These are phyloP conservation scores for Acanthornis magna DNA, from an alignment of 2,797 vertebrate species.

Conservation along the genomic window DNA sequence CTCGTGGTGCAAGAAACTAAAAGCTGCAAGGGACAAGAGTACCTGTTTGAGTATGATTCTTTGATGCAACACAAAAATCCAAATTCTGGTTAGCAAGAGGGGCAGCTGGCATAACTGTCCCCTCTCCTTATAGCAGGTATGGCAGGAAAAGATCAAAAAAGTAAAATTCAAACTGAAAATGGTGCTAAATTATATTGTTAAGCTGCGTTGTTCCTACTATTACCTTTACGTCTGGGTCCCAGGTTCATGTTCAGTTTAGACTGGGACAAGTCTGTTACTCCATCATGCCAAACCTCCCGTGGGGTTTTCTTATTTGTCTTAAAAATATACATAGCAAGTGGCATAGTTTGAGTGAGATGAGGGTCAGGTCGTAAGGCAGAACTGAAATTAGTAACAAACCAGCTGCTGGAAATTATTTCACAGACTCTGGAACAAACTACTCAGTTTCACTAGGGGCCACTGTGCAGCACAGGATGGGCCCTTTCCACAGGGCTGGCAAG, in stretches of 20 bases:
- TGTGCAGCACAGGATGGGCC: slow-evolving; percentile 10
- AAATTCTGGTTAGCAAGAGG: background rate
- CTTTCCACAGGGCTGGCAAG: background rate
- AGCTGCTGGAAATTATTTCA: slow-evolving; percentile 23
- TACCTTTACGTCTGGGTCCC: background rate
- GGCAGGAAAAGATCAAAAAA: background rate
- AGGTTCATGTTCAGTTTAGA: background rate
- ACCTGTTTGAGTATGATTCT: background rate
- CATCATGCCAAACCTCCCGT: background rate
- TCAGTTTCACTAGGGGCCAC: slow-evolving; percentile 56
- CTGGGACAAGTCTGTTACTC: background rate
- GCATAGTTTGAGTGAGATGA: background rate
- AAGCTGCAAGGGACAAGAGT: background rate
- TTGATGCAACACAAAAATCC: background rate
- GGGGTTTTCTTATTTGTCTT: background rate
- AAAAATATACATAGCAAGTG: background rate
- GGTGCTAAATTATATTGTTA: background rate
- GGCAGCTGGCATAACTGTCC: background rate
- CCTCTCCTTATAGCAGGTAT: accelerated
- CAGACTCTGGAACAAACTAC: slow-evolving; percentile 13
- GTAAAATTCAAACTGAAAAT: background rate
- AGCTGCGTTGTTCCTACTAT: background rate
- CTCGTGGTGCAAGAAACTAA: background rate
- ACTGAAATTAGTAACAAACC: slow-evolving; percentile 27
- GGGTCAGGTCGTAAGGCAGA: background rate